Conservation (phyloP, 30 jellyfish, hydroid and myxozoan genomes). For the Calvadosia cruxmelitensis region DNA sequence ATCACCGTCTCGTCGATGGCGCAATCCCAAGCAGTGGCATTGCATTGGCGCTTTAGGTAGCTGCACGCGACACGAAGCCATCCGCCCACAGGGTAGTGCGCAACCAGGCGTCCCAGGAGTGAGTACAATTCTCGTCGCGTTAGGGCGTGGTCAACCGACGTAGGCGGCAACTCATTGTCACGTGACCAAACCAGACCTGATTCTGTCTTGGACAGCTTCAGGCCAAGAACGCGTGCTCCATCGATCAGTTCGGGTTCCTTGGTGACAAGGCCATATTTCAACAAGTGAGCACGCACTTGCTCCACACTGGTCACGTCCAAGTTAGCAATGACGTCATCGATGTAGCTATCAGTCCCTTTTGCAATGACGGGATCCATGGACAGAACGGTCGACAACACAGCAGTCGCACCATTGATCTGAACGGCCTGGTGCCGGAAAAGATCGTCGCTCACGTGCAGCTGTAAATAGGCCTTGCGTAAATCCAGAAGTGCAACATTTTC, state of each 20-base stretch:
- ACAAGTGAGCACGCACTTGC: slow-evolving; percentile 7
- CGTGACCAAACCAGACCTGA: slow-evolving; percentile 8
- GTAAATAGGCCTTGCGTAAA: slow-evolving; percentile 11
- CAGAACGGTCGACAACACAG: not conserved
- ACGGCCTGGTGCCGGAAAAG: slow-evolving; percentile 1
- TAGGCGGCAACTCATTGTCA: slow-evolving; percentile 4
- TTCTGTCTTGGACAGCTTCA: not conserved
- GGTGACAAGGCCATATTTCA: slow-evolving; percentile 9
- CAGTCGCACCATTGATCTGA: not conserved
- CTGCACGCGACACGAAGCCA: slow-evolving; percentile 23
- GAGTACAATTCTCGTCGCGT: slow-evolving; percentile 14
- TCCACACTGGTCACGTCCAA: too few relatives aligned
- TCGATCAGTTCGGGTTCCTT: slow-evolving; percentile 19
- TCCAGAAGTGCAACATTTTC: not conserved
- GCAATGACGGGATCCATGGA: too few relatives aligned
- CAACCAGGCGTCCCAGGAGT: slow-evolving; percentile 6
- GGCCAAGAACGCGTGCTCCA: slow-evolving; percentile 19
- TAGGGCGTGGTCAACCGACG: not conserved
- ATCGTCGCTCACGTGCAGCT: slow-evolving; percentile 5
- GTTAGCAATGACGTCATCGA: too few relatives aligned
- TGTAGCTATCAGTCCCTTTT: too few relatives aligned
- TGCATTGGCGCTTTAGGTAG: slow-evolving; percentile 12
- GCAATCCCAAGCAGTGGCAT: slow-evolving; percentile 9
- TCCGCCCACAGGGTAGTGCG: slow-evolving; percentile 33
- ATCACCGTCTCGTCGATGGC: not conserved